Evolutionary conservation across 2,113 vertebrate genomes (phyloP), one percentile per base, ranked within the genome.

Genomic region (Myxocyprinus asiaticus): DNA sequence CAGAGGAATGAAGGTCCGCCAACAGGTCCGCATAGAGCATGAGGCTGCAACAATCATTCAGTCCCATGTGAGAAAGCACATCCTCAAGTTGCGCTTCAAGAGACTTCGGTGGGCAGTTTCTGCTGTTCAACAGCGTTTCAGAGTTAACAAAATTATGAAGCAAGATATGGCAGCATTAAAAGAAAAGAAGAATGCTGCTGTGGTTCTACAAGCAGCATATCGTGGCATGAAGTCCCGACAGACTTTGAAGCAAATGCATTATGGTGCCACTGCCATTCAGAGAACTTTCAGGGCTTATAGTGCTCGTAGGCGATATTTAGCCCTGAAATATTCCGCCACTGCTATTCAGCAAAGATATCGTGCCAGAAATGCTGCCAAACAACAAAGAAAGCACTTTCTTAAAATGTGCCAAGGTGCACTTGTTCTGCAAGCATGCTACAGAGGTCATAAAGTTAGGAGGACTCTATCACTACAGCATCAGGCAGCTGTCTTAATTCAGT

Each of bases 1-100:
- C 91, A 94, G 91, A 81, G 93, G 94, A 9, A 87, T 56, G 67
- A 7, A 8, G 9, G 86, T 87, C 45, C 92, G 94, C 67, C 91
- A 82, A 83, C 81, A 62, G 0, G 66, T 95, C 67, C 79, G 59
- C 50, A 83, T 48, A 71, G 62, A 89, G 15, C 89, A 68, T 2
- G 1, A 9, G 0, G 89, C 92, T 58, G 95, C 95, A 7, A 51
- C 88, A n/a, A 15, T 87, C 44, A 94, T 98, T 85, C 97, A 99
- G 79, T 90, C 95, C 0, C 88, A 82, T 71, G 93, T 94, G 17
- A 91, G 94, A 84, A 95, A 87, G 89, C 81, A 94, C 5, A 22
- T 84, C 45, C 87, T 86, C 42, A 91, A 59, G 1, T 78, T 45
- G 5, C 83, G 64, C 33, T 97, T 95, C 85, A 88, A 78, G 77